Base-by-base conservation (phyloP, 2,888 invertebrate genomes). In the Philopedon plagiatum region DNA sequence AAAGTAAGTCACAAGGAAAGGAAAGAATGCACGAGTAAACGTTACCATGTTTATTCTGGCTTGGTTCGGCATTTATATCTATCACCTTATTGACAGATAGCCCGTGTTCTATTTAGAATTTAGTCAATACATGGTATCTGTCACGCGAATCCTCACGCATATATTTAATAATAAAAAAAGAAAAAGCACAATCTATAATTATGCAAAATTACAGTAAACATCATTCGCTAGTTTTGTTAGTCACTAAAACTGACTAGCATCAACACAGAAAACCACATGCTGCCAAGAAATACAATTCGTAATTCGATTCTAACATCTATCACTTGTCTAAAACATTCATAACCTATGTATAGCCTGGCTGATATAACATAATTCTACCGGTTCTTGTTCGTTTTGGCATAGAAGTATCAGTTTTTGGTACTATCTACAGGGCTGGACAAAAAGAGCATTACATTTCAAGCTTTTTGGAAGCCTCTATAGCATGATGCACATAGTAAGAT, bases 341-440 rank as follows among this genome's bases (percentile, higher is more conserved):
- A 58, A 41, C 58, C 58, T 39, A 39, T 41, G 7, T 5, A 58
- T 39, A 58, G 58, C 41, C 41, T 23, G 19, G 57, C 57, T 37
- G 34, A 19, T n/a, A 5, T 26, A 61, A 18, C 32, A n/a, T 26
- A 29, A 32, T 44, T 18, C 7, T 46, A 46, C 32, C 61, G n/a
- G 5, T 7, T 61, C 19, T 15, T 44, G 32, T 46, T 68, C 56
- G 18, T 64, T 70, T 70, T 70, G 69, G 69, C 69, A 69, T 64
- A 70, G 70, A 64, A 58, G 70, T 64, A 70, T 70, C 70, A 64
- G 34, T 70, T 70, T 70, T 70, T 63, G 70, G 70, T 70, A 70
- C 51, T 49, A 62, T 23, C 7, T 26, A 61, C 18, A 15, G 15
- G 4, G n/a, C 39, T 39, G 15, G 39, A 39, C 15, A 39, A 39